A percentile compares a stretch with the other conserved stretches of the same genome.
These are phyloP conservation scores for Desmodus rotundus DNA, from an alignment of 2,113 vertebrate genomes.

Conservation along the genomic window DNA sequence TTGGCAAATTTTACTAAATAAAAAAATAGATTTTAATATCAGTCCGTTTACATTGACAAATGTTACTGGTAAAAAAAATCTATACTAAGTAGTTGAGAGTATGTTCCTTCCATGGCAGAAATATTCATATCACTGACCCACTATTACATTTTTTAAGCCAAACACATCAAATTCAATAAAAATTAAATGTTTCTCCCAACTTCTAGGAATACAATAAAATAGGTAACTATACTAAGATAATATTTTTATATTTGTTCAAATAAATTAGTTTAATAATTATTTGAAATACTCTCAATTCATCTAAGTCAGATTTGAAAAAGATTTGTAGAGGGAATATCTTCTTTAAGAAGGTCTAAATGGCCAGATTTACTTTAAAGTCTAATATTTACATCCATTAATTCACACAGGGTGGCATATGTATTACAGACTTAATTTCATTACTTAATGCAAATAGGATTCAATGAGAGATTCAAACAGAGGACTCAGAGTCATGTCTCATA, in stretches of 20 bases:
- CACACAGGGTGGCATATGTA: background rate
- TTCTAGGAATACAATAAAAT: background rate
- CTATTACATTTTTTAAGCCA: background rate
- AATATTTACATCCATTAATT: background rate
- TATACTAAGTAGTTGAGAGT: background rate
- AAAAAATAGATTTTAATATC: background rate
- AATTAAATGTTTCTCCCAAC: background rate
- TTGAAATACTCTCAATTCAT: background rate
- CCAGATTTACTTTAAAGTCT: background rate
- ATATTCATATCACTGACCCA: background rate
- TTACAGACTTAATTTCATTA: background rate
- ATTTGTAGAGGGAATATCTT: background rate
- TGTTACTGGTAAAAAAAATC: background rate
- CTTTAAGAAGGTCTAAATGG: background rate
- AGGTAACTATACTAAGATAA: background rate
- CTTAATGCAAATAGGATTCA: background rate
- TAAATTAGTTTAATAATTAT: background rate
- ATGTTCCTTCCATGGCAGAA: background rate
- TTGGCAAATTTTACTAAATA: background rate
- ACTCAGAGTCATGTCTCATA: background rate
- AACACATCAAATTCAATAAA: background rate
- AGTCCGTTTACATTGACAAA: background rate
- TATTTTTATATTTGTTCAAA: background rate
- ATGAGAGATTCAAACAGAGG: background rate
- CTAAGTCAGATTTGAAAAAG: background rate